phyloP scores from a whole-genome alignment of 2,888 invertebrate species.

The Allophyes oxyacanthae region DNA sequence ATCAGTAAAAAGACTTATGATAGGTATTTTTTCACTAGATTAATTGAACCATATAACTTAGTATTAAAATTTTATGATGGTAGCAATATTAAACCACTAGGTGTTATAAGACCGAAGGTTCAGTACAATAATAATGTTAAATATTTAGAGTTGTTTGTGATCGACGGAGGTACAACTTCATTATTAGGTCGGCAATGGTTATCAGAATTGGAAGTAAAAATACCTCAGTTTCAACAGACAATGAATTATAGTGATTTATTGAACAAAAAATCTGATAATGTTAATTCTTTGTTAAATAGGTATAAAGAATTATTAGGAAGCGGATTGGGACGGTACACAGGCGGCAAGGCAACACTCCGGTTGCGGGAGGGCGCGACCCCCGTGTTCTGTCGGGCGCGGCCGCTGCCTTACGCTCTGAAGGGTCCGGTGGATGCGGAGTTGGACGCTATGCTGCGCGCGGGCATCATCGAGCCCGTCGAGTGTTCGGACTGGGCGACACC shows the following conservation, averaged over 20 bases:
- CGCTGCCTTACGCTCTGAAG: slow-evolving; percentile 12
- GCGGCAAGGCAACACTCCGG: slow-evolving; percentile 22
- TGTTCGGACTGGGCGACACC: slow-evolving; percentile 56
- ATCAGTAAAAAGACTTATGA: slow-evolving; percentile 1
- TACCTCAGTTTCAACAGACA: neutral
- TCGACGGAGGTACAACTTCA: neutral
- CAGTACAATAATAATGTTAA: neutral
- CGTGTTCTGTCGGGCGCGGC: slow-evolving; percentile 2
- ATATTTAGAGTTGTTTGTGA: slow-evolving; percentile 2
- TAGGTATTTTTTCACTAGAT: neutral
- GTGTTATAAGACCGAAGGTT: slow-evolving; percentile 5
- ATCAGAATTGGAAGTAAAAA: neutral
- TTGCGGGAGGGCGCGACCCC: slow-evolving; percentile 7
- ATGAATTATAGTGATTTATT: neutral
- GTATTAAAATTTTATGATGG: slow-evolving; percentile 1
- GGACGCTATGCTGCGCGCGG: too few species aligned
- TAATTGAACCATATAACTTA: neutral
- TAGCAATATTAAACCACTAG: neutral
- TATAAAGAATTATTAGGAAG: slow-evolving; percentile 41
- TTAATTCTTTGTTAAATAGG: too few species aligned
- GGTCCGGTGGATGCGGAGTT: slow-evolving; percentile 9
- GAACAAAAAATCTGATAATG: neutral
- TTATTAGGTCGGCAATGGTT: neutral
- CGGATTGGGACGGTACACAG: slow-evolving; percentile 40
- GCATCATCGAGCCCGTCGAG: slow-evolving; percentile 53